Evolutionary conservation across 1,140 invertebrate genomes (phyloP).

Genomic region (Zaprionus inermis): DNA sequence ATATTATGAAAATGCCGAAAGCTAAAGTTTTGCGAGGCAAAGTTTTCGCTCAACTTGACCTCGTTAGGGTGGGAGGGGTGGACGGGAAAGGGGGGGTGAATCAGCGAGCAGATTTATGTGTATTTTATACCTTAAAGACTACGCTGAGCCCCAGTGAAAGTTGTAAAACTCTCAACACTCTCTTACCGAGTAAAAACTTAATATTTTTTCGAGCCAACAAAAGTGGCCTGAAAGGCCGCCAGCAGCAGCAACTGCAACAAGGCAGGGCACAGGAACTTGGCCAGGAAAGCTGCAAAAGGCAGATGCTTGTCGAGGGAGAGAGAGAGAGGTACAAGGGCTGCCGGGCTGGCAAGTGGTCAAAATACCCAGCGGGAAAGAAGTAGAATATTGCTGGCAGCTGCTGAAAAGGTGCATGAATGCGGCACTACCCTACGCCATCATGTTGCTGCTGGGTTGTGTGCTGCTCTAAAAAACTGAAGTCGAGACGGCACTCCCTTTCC

Average conservation of each 20-base stretch:
- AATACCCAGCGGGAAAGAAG: not conserved
- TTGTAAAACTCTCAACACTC: conserved; percentile 28
- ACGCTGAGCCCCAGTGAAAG: conserved; percentile 25
- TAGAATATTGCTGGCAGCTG: not conserved
- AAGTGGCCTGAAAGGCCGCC: conserved; percentile 38
- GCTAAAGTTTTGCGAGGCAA: conserved; percentile 34
- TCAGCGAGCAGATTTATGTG: conserved; percentile 31
- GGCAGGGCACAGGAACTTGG: conserved; percentile 24
- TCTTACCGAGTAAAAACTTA: conserved; percentile 42
- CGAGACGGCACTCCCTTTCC: no score
- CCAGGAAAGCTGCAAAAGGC: conserved; percentile 9
- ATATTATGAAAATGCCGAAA: conserved; percentile 29
- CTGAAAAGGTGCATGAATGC: not conserved
- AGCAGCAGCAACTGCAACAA: conserved; percentile 38
- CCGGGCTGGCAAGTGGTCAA: conserved; percentile 2
- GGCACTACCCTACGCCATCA: no score
- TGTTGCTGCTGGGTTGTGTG: not conserved
- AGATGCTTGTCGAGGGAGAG: not conserved
- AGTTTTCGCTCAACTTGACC: conserved; percentile 44
- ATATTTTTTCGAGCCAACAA: conserved; percentile 19
- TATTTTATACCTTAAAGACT: conserved; percentile 31
- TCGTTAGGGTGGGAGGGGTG: conserved; percentile 25
- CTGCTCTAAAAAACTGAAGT: not conserved
- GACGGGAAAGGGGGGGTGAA: no score
- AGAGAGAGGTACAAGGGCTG: not conserved